These are phyloP conservation scores for Micromys minutus DNA, from an alignment of 2,113 vertebrate species.

Conservation along the genomic window DNA sequence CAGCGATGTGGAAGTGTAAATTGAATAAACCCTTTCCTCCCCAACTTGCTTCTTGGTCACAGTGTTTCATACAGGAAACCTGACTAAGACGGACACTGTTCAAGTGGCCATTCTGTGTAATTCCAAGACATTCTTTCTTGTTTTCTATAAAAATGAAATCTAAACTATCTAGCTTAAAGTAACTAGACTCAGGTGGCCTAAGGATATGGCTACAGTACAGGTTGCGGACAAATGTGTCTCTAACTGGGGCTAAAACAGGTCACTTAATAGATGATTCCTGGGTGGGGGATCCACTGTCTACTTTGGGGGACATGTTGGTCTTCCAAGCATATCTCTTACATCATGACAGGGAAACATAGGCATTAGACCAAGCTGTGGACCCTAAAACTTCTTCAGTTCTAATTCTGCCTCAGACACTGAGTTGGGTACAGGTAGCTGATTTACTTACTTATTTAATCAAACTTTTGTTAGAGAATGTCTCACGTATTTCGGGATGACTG, in stretches of 20 bases:
- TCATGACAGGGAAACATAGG: background rate
- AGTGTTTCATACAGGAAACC: too few species aligned
- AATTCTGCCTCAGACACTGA: background rate
- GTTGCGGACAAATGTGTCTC: background rate
- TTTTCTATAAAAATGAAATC: background rate
- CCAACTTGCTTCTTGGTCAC: too few species aligned
- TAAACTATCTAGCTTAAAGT: background rate
- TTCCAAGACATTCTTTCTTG: background rate
- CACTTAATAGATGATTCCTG: background rate
- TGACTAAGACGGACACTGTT: too few species aligned
- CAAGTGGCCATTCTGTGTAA: background rate
- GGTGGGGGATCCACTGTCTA: background rate
- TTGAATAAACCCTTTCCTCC: too few species aligned
- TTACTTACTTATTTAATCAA: background rate
- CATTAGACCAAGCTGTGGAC: background rate
- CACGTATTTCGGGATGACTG: background rate
- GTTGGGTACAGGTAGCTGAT: background rate
- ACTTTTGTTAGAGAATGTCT: background rate
- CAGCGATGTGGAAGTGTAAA: too few species aligned
- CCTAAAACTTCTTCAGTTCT: background rate
- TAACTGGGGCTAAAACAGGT: background rate
- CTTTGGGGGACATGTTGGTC: background rate
- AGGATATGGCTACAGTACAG: background rate
- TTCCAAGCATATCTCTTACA: background rate
- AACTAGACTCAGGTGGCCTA: background rate